These are phyloP conservation scores for Hassar affinis DNA, from an alignment of 2,113 vertebrate genomes.

Conservation along the genomic window DNA sequence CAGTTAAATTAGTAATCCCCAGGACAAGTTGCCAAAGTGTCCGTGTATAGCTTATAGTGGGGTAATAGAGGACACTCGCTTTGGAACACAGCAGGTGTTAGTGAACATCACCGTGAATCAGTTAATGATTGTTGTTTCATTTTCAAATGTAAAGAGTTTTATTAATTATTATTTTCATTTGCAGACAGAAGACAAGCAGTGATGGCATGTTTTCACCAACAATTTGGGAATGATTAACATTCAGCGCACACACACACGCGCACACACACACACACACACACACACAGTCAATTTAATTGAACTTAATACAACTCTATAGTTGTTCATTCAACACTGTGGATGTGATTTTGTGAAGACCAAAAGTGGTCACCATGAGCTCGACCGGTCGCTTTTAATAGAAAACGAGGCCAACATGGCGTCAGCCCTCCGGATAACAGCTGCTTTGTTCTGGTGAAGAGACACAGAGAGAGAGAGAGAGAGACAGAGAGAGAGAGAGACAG, in stretches of 20 bases:
- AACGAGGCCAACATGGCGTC: constrained; percentile 71
- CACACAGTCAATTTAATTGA: neutral
- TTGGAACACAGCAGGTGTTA: neutral
- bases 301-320: neutral
- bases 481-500: constrained; percentile 32
- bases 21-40: neutral
- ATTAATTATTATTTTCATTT: neutral
- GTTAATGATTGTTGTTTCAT: neutral
- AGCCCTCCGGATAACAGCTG: constrained; percentile 50
- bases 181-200: neutral
- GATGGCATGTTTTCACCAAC: neutral
- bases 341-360: neutral
- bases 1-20: neutral
- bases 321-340: neutral
- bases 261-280: neutral
- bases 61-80: neutral
- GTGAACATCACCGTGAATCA: neutral
- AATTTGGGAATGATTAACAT: neutral
- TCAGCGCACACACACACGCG: neutral
- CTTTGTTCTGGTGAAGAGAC: constrained; percentile 49
- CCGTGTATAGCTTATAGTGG: neutral
- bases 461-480: constrained; percentile 32
- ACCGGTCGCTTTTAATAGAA: constrained; percentile 38
- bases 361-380: constrained; percentile 43
- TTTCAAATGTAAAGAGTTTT: neutral